These are phyloP conservation scores for Drosophila maculinotata DNA, from an alignment of 2,888 invertebrate genomes.

Conservation along the genomic window DNA sequence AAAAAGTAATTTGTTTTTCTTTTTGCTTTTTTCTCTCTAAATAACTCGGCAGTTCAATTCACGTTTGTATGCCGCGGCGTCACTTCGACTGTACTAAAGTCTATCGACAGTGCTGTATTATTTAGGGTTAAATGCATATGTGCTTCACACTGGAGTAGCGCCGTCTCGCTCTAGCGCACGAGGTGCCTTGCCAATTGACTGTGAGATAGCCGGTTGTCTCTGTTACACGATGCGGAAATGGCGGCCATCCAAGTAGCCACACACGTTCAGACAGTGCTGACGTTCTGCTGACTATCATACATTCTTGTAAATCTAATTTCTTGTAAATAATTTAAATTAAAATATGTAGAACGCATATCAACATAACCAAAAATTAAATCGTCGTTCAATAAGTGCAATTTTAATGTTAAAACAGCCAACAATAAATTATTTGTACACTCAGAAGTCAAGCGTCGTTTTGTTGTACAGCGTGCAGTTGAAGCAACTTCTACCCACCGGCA, in stretches of 20 bases:
- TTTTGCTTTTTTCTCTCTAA: slow-evolving; percentile 24
- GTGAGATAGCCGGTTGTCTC: slow-evolving; percentile 24
- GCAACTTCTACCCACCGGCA: background rate
- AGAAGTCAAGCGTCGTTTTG: background rate
- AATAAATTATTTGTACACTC: background rate
- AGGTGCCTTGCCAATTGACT: slow-evolving; percentile 12
- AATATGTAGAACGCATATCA: background rate
- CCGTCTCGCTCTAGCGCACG: slow-evolving; percentile 39
- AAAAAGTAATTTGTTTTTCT: slow-evolving; percentile 11
- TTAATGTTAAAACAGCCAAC: background rate
- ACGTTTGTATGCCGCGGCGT: slow-evolving; percentile 70
- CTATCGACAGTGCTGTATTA: slow-evolving; percentile 73
- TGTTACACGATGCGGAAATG: slow-evolving; percentile 65
- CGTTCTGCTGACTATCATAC: slow-evolving; percentile 22
- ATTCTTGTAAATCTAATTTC: background rate
- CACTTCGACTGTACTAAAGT: slow-evolving; percentile 78
- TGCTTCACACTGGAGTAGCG: no score
- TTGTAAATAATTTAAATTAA: no score
- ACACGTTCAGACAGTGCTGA: slow-evolving; percentile 37
- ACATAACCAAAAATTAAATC: background rate
- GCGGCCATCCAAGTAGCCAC: slow-evolving; percentile 46
- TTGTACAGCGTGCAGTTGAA: slow-evolving; percentile 10
- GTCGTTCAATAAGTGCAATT: background rate
- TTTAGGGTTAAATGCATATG: slow-evolving; percentile 75
- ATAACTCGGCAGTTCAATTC: slow-evolving; percentile 46